A percentile compares a stretch with the other conserved stretches of the same genome.
These are phyloP conservation scores for Capra hircus DNA, from an alignment of 2,113 vertebrate genomes.

Conservation along the genomic window DNA sequence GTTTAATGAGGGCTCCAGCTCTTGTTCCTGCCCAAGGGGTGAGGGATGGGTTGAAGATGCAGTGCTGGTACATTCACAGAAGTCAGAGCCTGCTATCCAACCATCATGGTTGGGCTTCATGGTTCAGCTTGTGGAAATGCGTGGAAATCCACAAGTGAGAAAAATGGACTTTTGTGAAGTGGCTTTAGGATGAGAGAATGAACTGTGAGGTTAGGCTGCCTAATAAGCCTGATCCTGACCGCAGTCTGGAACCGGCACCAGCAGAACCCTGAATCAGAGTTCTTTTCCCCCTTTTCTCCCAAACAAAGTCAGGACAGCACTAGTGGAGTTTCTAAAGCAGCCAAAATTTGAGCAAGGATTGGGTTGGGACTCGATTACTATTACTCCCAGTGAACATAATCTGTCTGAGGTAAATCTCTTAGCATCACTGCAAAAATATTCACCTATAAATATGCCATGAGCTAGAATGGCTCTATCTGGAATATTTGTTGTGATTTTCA, in stretches of 20 bases:
- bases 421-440: neutral
- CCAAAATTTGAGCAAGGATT: no score
- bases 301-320: accelerated
- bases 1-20: neutral
- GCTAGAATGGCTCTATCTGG: neutral
- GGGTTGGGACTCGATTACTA: accelerated
- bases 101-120: accelerated
- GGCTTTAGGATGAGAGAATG: neutral
- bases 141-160: neutral
- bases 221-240: no score
- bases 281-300: neutral
- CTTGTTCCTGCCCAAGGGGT: neutral
- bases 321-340: neutral
- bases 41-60: neutral
- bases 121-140: accelerated
- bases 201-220: neutral
- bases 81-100: accelerated
- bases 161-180: neutral
- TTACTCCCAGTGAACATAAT: neutral
- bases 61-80: accelerated
- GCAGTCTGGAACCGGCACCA: accelerated
- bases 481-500: neutral
- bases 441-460: neutral
- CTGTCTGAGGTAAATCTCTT: neutral
- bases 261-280: neutral